Evolutionary conservation across 2,797 vertebrate genomes (phyloP), one percentile per base, ranked within the genome.

Genomic region (Enteromius treurensis): DNA sequence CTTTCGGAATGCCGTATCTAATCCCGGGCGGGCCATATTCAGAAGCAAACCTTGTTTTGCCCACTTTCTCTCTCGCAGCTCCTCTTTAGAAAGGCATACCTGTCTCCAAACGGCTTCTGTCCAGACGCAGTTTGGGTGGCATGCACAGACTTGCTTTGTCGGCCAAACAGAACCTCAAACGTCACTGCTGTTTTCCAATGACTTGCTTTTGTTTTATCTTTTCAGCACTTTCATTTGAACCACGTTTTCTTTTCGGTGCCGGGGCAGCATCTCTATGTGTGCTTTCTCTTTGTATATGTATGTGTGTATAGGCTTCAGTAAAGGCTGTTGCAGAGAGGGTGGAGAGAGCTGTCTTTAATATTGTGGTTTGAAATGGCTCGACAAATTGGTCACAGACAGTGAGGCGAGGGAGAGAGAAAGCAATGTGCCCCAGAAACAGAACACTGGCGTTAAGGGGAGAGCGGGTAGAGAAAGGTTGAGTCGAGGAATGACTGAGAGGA

Each of bases 341-440:
- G 80, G 51, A 84, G 88, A 86, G 88, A 89, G 82, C 89, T 89
- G 91, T 91, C 91, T 92, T 91, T 93, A 91, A 95, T 94, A 93
- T 92, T 92, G 90, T 89, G 91, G 87, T 91, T 89, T 90, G 92
- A 90, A 87, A 92, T 93, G 92, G 92, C 90, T 91, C 90, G 91
- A 95, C 93, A 94, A 94, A 95, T 95, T 95, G 93, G 93, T 94
- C 92, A 93, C 93, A 95, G 94, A 93, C 93, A 93, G 91, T 89
- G 91, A 91, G 90, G 92, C 89, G 86, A 94, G 91, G 87, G 86
- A 91, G 88, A 92, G 90, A 93, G 91, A 93, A 93, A 94, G 94
- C 93, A 94, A 91, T 90, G 92, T 93, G 90, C 92, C 91, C 90
- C 90, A 92, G 91, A 93, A 92, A 93, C 85, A 58, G 91, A 93